phyloP scores from a whole-genome alignment of 2,888 invertebrate species.

The Ormyrus thymus region DNA sequence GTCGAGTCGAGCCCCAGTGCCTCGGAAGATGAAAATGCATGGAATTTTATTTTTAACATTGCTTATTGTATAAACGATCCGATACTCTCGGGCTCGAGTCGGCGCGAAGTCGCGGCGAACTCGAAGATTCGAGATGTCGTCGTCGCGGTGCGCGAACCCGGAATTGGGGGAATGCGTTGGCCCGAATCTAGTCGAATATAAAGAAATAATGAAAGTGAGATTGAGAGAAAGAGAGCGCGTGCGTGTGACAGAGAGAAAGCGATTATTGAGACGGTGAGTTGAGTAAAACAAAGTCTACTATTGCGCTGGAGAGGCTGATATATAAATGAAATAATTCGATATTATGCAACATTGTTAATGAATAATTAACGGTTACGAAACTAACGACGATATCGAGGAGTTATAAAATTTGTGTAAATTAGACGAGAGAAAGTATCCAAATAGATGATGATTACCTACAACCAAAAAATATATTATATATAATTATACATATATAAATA shows the following conservation, averaged over 20 bases:
- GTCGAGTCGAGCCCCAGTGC: constrained; percentile 16
- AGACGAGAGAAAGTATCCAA: constrained; percentile 73
- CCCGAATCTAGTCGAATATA: constrained; percentile 44
- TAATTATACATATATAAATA: constrained; percentile 60
- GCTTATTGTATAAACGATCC: constrained; percentile 58
- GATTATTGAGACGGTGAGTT: constrained; percentile 30
- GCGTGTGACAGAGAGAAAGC: constrained; percentile 32
- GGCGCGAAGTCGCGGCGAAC: not conserved
- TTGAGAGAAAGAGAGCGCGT: constrained; percentile 18
- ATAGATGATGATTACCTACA: constrained; percentile 68
- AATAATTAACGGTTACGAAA: constrained; percentile 61
- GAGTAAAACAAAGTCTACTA: constrained; percentile 50
- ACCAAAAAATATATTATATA: constrained; percentile 62
- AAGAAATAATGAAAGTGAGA: constrained; percentile 44
- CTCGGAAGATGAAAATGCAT: constrained; percentile 57
- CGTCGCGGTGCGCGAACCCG: not conserved
- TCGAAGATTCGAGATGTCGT: not conserved
- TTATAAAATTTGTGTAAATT: constrained; percentile 69
- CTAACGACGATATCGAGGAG: constrained; percentile 64
- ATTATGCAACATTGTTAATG: constrained; percentile 65
- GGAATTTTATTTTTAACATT: constrained; percentile 71
- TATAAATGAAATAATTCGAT: constrained; percentile 61
- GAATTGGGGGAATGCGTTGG: constrained; percentile 8
- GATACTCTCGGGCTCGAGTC: constrained; percentile 24
- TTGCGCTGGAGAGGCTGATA: constrained; percentile 52